phyloP scores from a whole-genome alignment of 2,888 invertebrate genomes.

The Erpobdella octoculata region DNA sequence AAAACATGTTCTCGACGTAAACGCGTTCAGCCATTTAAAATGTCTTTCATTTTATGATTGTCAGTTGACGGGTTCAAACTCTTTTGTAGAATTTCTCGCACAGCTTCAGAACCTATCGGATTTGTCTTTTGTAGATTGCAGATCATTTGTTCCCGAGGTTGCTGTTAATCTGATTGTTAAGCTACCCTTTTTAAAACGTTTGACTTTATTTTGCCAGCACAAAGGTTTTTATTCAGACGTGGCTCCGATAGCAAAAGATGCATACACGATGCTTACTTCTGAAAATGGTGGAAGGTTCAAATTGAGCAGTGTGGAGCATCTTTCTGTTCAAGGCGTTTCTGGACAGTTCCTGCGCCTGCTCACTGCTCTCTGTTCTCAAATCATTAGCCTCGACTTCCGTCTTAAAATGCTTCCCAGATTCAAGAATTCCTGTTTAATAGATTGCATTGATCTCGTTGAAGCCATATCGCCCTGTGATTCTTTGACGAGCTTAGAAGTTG shows the following conservation, averaged over 20 bases:
- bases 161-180: conserved; percentile 26
- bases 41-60: conserved; percentile 27
- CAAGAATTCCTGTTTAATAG: background rate
- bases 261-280: conserved; percentile 28
- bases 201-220: conserved; percentile 24
- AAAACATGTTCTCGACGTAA: background rate
- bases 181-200: background rate
- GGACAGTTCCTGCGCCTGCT: conserved; percentile 33
- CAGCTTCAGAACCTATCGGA: conserved; percentile 24
- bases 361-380: conserved; percentile 35
- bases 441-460: conserved; percentile 28
- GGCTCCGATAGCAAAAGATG: conserved; percentile 28
- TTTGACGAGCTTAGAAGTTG: conserved; percentile 24
- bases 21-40: background rate
- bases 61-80: background rate
- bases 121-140: conserved; percentile 31
- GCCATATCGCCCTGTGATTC: conserved; percentile 18
- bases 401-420: background rate
- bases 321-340: conserved; percentile 33
- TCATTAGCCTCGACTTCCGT: conserved; percentile 29
- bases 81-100: conserved; percentile 27
- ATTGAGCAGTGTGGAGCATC: conserved; percentile 28
- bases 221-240: conserved; percentile 28
- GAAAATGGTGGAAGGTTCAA: conserved; percentile 27
- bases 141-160: conserved; percentile 17